Evolutionary conservation across 2,797 vertebrate genomes (phyloP), one percentile per base, ranked within the genome.

Genomic region (Sebastes hubbsi): DNA sequence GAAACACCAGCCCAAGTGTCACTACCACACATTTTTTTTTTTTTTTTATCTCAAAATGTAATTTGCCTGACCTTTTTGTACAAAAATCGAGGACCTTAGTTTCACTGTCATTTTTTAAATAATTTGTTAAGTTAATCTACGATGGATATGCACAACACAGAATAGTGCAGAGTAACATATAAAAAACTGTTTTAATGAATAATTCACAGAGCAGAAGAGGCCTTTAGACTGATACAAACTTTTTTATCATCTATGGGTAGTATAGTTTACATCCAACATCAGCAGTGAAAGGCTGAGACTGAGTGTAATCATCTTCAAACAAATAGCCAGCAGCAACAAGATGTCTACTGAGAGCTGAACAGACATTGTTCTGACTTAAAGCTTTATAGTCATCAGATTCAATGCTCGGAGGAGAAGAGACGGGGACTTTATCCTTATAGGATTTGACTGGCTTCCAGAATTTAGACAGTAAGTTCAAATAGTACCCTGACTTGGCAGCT

Each of bases 261-360:
- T n/a, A 11, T 29, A 14, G 22, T 24, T 71, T 59, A 36, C 55
- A 56, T 78, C 56, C 24, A 61, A 24, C 22, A 60, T 63, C 59
- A 49, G 55, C 67, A 65, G 13, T 34, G 68, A 75, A 59, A 77
- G 27, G 22, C 29, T 11, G 24, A 66, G n/a, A 75, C 22, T n/a
- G 59, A 70, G 73, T 55, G 68, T 32, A 83, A 20, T 79, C 73
- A 71, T 87, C 66, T 72, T 78, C 27, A 80, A 75, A 82, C 46
- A 75, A 84, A 86, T 29, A 24, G 24, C 78, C 71, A n/a, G n/a
- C 49, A 72, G 80, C 5, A 62, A 18, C 66, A 46, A 63, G 62
- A 71, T 24, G 20, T 65, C 61, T 49, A 38, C 62, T 13, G 30
- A 76, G 36, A 72, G 61, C 64, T 64, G 68, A 80, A 55, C 16